phyloP scores from a whole-genome alignment of 2,797 vertebrate genomes.

The Rhynchotus rufescens region DNA sequence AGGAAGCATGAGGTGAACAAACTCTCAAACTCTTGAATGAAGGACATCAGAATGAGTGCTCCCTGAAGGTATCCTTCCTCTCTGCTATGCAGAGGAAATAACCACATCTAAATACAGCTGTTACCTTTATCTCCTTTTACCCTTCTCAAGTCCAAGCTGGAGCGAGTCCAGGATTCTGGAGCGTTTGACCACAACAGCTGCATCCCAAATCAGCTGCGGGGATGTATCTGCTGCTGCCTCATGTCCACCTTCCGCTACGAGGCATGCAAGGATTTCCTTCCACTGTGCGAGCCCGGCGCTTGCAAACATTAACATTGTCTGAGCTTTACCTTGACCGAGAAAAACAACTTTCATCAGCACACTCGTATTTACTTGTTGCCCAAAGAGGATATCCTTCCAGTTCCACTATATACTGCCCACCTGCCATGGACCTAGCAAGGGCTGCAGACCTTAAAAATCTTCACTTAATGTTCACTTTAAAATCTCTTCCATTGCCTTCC shows the following conservation, averaged over 20 bases:
- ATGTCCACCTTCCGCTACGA: conserved; percentile 45
- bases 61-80: conserved; percentile 25
- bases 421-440: conserved; percentile 4
- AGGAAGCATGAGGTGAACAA: neutral
- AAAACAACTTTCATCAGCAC: conserved; percentile 66
- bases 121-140: neutral
- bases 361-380: conserved; percentile 30
- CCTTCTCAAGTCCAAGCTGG: conserved; percentile 11
- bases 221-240: conserved; percentile 32
- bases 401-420: conserved; percentile 48
- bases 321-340: conserved; percentile 46
- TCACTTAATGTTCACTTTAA: neutral
- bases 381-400: conserved; percentile 74
- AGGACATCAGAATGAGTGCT: neutral
- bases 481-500: neutral
- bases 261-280: conserved; percentile 73
- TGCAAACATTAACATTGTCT: conserved; percentile 48
- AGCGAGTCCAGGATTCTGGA: conserved; percentile 15
- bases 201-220: conserved; percentile 57
- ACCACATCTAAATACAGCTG: conserved; percentile 27
- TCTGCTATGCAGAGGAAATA: neutral
- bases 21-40: neutral
- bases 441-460: too few relatives aligned
- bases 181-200: conserved; percentile 3
- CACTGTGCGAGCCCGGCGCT: conserved; percentile 41